These are phyloP conservation scores for Habrosyne pyritoides DNA, from an alignment of 2,888 invertebrate species.

Conservation along the genomic window DNA sequence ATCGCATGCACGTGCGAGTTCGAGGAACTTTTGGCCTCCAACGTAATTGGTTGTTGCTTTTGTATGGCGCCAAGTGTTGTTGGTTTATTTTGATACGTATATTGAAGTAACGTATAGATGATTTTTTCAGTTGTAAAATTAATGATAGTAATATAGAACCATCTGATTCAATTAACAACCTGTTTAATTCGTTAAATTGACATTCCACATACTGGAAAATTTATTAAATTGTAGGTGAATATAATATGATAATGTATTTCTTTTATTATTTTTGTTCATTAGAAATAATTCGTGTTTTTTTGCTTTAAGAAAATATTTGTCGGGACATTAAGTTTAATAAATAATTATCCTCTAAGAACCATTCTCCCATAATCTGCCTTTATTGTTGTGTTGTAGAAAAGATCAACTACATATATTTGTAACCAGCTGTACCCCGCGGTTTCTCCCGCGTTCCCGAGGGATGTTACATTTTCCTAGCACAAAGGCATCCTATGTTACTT, in stretches of 20 bases:
- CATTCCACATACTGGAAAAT: neutral
- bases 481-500: too few relatives aligned
- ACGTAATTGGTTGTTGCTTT: slow-evolving; percentile 50
- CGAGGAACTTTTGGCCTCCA: slow-evolving; percentile 73
- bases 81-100: slow-evolving; percentile 25
- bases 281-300: neutral
- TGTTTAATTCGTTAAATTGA: neutral
- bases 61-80: slow-evolving; percentile 35
- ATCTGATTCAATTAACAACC: neutral
- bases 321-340: neutral
- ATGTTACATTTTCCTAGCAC: too few relatives aligned
- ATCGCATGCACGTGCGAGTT: slow-evolving; percentile 57
- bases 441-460: too few relatives aligned
- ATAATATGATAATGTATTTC: neutral
- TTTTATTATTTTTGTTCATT: neutral
- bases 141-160: neutral
- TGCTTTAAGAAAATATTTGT: too few relatives aligned
- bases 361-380: neutral
- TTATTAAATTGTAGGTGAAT: neutral
- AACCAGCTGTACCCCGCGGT: too few relatives aligned
- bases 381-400: neutral
- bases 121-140: neutral
- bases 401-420: too few relatives aligned
- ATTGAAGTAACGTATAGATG: slow-evolving; percentile 12
- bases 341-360: neutral